Evolutionary conservation across 2,888 invertebrate genomes (phyloP).

Genomic region (Drosophila nr. medialis): DNA sequence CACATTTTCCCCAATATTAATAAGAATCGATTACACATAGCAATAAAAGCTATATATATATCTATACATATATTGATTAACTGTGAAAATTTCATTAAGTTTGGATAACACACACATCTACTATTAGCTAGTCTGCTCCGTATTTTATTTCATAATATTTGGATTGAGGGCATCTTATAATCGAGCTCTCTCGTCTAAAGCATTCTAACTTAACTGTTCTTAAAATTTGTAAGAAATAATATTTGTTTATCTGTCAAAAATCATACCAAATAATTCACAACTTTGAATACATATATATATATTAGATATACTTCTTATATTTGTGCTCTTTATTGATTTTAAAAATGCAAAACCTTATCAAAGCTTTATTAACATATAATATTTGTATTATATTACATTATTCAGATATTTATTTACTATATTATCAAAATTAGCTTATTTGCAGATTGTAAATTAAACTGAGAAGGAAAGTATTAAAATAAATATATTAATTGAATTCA

Average conservation of each 20-base stretch:
- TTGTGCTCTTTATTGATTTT: background rate
- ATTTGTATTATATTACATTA: background rate
- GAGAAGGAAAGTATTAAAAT: background rate
- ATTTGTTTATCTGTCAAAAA: background rate
- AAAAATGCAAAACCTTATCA: background rate
- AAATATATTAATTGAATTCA: background rate
- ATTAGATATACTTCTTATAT: background rate
- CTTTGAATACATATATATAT: background rate
- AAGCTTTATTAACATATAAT: background rate
- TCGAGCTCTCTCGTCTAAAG: background rate
- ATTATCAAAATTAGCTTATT: background rate
- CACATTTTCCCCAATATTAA: no score
- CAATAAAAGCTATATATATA: no score
- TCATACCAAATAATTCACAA: background rate
- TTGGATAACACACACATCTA: no score
- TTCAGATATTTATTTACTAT: background rate
- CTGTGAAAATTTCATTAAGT: no score
- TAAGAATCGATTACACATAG: no score
- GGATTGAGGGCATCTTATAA: background rate
- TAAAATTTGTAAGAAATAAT: background rate
- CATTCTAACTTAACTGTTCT: background rate
- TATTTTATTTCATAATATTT: no score
- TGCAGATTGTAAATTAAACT: background rate
- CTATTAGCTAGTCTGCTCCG: no score
- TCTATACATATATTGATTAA: no score